These are phyloP conservation scores for Pemphigus obesinymphae DNA, from an alignment of 1,140 invertebrate genomes.

Conservation along the genomic window DNA sequence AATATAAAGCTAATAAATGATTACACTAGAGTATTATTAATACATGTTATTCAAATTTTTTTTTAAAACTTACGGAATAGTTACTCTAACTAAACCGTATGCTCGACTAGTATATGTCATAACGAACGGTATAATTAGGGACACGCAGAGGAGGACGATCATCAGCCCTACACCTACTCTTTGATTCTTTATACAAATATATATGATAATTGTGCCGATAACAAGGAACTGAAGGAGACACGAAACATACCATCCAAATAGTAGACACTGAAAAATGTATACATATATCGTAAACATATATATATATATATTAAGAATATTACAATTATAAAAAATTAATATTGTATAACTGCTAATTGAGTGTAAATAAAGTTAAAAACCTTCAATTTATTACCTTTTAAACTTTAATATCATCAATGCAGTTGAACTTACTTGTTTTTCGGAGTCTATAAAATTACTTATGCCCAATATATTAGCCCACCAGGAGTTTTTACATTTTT, in stretches of 20 bases:
- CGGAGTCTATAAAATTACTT: background rate
- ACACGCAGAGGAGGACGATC: background rate
- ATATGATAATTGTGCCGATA: conserved; percentile 69
- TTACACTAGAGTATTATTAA: too few relatives aligned
- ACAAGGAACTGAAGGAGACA: conserved; percentile 83
- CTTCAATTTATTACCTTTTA: too few relatives aligned
- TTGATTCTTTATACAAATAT: conserved; percentile 52
- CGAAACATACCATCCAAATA: conserved; percentile 84
- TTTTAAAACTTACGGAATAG: conserved; percentile 28
- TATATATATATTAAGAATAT: too few relatives aligned
- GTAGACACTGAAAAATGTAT: conserved; percentile 67
- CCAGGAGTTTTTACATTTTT: conserved; percentile 6
- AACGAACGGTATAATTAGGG: background rate
- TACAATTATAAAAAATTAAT: too few relatives aligned
- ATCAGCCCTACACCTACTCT: background rate
- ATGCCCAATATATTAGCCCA: background rate
- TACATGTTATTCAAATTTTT: too few relatives aligned
- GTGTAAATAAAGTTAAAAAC: too few relatives aligned
- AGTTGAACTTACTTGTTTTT: background rate
- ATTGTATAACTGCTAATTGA: too few relatives aligned
- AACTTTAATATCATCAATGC: too few relatives aligned
- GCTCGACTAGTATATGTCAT: background rate
- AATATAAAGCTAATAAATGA: too few relatives aligned
- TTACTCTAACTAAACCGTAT: conserved; percentile 25
- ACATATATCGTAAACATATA: too few relatives aligned